Evolutionary conservation across 2,888 invertebrate species (phyloP), one percentile per base, ranked within the genome.

Genomic region (Thalpophila matura): DNA sequence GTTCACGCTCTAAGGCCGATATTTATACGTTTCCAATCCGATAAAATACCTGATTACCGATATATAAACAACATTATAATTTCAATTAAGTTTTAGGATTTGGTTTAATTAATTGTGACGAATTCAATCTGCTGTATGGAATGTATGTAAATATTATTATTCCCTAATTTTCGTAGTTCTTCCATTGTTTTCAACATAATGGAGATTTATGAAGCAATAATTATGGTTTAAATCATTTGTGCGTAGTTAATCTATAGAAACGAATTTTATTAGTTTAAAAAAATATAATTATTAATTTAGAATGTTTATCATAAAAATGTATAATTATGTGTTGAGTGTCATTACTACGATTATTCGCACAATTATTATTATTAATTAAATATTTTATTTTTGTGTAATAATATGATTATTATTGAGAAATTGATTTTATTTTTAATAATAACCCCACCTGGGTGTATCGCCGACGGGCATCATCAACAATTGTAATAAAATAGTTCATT

Each of bases 171-270:
- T 64, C 67, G 65, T 79, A 79, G 90, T 84, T 91, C 89, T 91
- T 91, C 91, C 91, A 87, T 81, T 84, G 51, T 64, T 85, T 81
- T 67, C 60, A 67, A 65, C 67, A 43, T 61, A 57, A 80, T 80
- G 82, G 87, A 88, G 87, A 88, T 90, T 83, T 68, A 84, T 72
- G 53, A 87, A 93, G 92, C 93, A 93, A 93, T 93, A 93, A 91
- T 86, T 86, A 81, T 85, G 70, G 69, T 84, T 77, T 79, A 69
- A 85, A 87, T 66, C 86, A 90, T 87, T 89, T 90, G 82, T 84
- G 83, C 31, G 65, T 79, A 80, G 75, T 70, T 66, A 62, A 79
- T 76, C 64, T 56, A 81, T 84, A 82, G 86, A 80, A 78, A 85
- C 85, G 83, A 84, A 88, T 89, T 89, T 85, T 88, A 87, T 88